Conservation (phyloP, 2,888 invertebrate genomes). For the Drosophila longiperda region DNA sequence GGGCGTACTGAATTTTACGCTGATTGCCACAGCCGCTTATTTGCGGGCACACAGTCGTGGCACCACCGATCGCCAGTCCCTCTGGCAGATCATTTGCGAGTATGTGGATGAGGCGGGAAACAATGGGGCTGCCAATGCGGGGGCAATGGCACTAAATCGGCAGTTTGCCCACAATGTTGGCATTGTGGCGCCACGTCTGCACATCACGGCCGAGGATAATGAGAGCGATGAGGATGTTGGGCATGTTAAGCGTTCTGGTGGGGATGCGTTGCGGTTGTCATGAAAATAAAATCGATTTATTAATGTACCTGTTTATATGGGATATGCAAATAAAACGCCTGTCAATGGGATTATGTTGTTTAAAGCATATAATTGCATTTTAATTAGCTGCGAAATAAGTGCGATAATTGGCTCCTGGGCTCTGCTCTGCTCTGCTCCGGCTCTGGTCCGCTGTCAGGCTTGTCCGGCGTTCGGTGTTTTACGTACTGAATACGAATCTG, state of each 20-base stretch:
- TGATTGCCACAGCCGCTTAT: slow-evolving; percentile 62
- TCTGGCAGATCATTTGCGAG: slow-evolving; percentile 68
- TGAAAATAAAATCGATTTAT: slow-evolving; percentile 36
- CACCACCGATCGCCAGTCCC: slow-evolving; percentile 36
- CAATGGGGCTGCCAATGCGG: slow-evolving; percentile 52
- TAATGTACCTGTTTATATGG: slow-evolving; percentile 20
- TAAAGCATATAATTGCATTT: slow-evolving; percentile 79
- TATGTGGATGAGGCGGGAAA: slow-evolving; percentile 67
- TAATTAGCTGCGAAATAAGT: slow-evolving; percentile 78
- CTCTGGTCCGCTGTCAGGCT: neutral
- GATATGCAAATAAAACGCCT: slow-evolving; percentile 65
- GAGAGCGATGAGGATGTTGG: slow-evolving; percentile 67
- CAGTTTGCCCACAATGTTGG: slow-evolving; percentile 3
- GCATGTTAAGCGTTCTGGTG: slow-evolving; percentile 9
- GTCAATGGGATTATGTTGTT: slow-evolving; percentile 77
- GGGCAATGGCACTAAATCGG: slow-evolving; percentile 8
- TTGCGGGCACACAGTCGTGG: slow-evolving; percentile 59
- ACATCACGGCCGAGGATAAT: slow-evolving; percentile 71
- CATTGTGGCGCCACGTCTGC: slow-evolving; percentile 47
- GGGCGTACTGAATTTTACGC: slow-evolving; percentile 65
- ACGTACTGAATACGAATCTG: slow-evolving; percentile 21
- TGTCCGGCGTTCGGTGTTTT: neutral
- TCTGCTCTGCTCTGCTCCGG: neutral
- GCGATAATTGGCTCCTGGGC: slow-evolving; percentile 67
- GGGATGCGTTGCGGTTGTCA: neutral